Conservation (phyloP, 2,888 invertebrate species). For the Brachylomia viminalis region DNA sequence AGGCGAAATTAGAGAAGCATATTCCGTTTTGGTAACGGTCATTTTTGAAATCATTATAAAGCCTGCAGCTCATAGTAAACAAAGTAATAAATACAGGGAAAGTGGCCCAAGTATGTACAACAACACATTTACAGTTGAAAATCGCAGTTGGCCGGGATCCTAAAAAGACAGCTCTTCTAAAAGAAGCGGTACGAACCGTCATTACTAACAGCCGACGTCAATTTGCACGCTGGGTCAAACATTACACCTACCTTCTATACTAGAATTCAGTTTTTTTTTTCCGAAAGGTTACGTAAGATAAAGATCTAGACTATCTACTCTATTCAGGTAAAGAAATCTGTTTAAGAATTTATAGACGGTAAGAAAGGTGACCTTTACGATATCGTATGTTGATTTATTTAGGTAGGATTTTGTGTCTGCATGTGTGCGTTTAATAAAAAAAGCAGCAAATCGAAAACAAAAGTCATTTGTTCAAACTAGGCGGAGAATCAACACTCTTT, state of each 20-base stretch:
- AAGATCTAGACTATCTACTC: conserved; percentile 16
- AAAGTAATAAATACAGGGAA: conserved; percentile 5
- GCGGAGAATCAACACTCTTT: no score
- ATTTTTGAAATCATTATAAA: no score
- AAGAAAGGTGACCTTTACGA: background rate
- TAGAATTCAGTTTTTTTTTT: conserved; percentile 22
- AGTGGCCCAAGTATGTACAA: background rate
- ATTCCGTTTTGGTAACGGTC: no score
- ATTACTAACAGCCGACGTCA: conserved; percentile 56
- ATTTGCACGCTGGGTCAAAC: conserved; percentile 44
- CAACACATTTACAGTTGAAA: conserved; percentile 9
- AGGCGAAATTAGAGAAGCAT: no score
- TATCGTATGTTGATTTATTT: conserved; percentile 8
- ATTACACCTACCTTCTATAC: conserved; percentile 16
- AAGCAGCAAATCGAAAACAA: no score
- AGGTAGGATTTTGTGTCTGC: background rate
- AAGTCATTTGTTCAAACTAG: no score
- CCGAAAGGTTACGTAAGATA: conserved; percentile 20
- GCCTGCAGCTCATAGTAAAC: no score
- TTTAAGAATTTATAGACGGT: conserved; percentile 6
- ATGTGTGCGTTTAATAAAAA: background rate
- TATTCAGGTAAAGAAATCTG: conserved; percentile 12
- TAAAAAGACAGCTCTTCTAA: conserved; percentile 41
- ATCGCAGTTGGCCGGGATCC: conserved; percentile 29
- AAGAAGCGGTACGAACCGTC: conserved; percentile 37